These are phyloP conservation scores for Sycophaga agraensis DNA, from an alignment of 1,140 invertebrate genomes.

Conservation along the genomic window DNA sequence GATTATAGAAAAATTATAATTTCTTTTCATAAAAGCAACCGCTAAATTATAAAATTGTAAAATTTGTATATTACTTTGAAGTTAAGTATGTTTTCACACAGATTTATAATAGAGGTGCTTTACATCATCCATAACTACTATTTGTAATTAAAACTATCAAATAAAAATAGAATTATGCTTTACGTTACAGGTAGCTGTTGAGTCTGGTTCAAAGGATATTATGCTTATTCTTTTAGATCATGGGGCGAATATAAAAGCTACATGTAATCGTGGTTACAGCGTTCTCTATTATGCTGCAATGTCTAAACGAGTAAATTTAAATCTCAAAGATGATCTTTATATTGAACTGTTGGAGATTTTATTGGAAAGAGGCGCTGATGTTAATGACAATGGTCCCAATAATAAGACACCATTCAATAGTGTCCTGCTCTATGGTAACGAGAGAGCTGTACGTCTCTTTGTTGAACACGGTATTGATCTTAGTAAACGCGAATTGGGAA, in stretches of 20 bases:
- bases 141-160: too few species aligned
- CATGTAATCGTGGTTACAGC: conserved; percentile 8
- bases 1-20: neutral
- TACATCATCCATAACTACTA: neutral
- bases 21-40: too few species aligned
- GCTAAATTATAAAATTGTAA: neutral
- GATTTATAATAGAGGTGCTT: neutral
- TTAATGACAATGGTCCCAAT: neutral
- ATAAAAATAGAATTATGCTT: too few species aligned
- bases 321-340: conserved; percentile 8
- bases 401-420: conserved; percentile 1
- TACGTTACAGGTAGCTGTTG: neutral
- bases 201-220: conserved; percentile 3
- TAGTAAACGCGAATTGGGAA: neutral
- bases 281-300: conserved; percentile 10
- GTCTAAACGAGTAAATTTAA: neutral
- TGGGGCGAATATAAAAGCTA: conserved; percentile 8
- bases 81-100: neutral
- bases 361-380: neutral
- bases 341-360: neutral
- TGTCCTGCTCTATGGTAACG: conserved; percentile 5
- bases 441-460: neutral
- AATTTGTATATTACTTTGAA: neutral
- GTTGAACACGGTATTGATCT: conserved; percentile 3
- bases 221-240: neutral